Evolutionary conservation across 2,888 invertebrate genomes (phyloP).

Genomic region (Drosophila kokeensis): DNA sequence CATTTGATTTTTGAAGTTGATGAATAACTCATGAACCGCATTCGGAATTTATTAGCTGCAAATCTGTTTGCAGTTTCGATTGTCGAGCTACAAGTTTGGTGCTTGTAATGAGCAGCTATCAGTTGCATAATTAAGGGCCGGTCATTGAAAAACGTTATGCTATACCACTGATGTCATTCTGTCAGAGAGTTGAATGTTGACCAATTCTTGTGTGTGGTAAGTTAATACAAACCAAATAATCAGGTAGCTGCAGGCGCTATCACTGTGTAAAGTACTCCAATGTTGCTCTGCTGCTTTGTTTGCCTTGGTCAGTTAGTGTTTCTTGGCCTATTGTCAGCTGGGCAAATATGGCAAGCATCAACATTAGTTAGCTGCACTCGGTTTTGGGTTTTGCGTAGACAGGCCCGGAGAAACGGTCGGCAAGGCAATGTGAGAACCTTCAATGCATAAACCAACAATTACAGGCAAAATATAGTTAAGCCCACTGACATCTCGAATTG

Average conservation of each 20-base stretch:
- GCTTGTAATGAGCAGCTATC: constrained; percentile 22
- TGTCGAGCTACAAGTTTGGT: not conserved
- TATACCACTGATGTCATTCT: not conserved
- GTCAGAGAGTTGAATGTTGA: not conserved
- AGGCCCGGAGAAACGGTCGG: not conserved
- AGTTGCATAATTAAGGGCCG: constrained; percentile 21
- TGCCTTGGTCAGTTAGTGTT: constrained; percentile 41
- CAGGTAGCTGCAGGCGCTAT: constrained; percentile 28
- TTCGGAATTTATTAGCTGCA: constrained; percentile 1
- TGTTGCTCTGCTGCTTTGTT: constrained; percentile 19
- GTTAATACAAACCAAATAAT: constrained; percentile 56
- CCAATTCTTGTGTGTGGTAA: constrained; percentile 15
- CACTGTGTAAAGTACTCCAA: constrained; percentile 7
- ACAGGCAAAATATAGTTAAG: constrained; percentile 26
- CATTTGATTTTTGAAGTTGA: constrained; percentile 3
- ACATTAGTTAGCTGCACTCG: constrained; percentile 59
- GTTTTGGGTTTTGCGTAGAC: constrained; percentile 26
- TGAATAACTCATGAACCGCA: not conserved
- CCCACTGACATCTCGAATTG: constrained; percentile 22
- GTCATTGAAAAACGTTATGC: constrained; percentile 18
- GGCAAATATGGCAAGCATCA: constrained; percentile 59
- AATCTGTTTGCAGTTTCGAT: constrained; percentile 13
- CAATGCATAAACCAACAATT: constrained; percentile 62
- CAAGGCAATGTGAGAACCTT: constrained; percentile 45
- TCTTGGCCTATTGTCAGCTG: constrained; percentile 46